Evolutionary conservation across 2,888 invertebrate genomes (phyloP).

Genomic region (Lasioglossum oenotherae): DNA sequence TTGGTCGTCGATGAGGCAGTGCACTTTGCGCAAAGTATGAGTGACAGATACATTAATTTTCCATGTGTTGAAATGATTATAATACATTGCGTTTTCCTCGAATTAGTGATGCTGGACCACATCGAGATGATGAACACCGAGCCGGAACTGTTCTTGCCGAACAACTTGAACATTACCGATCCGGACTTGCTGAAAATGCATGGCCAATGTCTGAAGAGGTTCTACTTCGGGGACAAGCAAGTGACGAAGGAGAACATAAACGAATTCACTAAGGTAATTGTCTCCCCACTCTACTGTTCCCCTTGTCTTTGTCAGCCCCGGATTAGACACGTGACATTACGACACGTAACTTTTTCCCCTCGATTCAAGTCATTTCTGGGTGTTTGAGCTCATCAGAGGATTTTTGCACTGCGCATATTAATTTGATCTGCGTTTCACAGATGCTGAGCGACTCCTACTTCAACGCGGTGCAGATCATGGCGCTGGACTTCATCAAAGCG

Average conservation of each 20-base stretch:
- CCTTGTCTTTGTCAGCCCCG: too few relatives aligned
- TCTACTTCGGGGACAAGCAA: slow-evolving; percentile 77
- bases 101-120: slow-evolving; percentile 69
- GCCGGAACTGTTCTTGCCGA: slow-evolving; percentile 78
- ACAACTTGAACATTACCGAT: slow-evolving; percentile 78
- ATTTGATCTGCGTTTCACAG: slow-evolving; percentile 61
- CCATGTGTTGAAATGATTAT: not conserved
- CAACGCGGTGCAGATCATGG: slow-evolving; percentile 65
- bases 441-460: slow-evolving; percentile 75
- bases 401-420: too few relatives aligned
- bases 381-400: too few relatives aligned
- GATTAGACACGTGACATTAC: too few relatives aligned
- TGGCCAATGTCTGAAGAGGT: slow-evolving; percentile 73
- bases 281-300: too few relatives aligned
- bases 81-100: not conserved
- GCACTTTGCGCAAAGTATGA: slow-evolving; percentile 69
- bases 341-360: too few relatives aligned
- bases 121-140: slow-evolving; percentile 74
- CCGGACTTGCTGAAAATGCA: slow-evolving; percentile 60
- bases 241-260: slow-evolving; percentile 69
- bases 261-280: slow-evolving; percentile 56
- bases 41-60: not conserved
- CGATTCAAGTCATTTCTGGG: too few relatives aligned
- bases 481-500: slow-evolving; percentile 73
- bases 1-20: slow-evolving; percentile 72